These are phyloP conservation scores for Lordiphosa stackelbergi DNA, from an alignment of 1,140 invertebrate species.

Conservation along the genomic window DNA sequence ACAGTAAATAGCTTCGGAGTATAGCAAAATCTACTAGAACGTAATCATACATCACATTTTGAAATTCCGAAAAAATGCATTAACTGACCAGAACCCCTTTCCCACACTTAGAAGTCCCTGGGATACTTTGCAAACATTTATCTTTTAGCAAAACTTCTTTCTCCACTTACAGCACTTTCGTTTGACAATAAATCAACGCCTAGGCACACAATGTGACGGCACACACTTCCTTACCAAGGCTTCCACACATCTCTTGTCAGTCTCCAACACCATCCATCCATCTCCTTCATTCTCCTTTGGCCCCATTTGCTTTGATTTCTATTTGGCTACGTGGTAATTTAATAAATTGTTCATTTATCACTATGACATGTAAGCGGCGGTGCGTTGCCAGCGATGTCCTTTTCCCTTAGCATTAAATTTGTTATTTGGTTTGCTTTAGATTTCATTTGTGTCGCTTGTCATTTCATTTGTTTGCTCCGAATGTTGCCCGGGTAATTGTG, in stretches of 20 bases:
- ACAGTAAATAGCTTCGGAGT: too few relatives aligned
- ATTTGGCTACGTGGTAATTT: constrained; percentile 57
- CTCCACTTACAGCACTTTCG: constrained; percentile 38
- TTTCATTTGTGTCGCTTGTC: constrained; percentile 22
- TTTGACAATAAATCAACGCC: constrained; percentile 48
- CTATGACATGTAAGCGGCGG: constrained; percentile 49
- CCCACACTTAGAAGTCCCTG: background rate
- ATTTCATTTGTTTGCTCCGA: constrained; percentile 4
- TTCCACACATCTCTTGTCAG: constrained; percentile 15
- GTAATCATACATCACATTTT: too few relatives aligned
- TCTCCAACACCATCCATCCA: constrained; percentile 25
- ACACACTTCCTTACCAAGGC: constrained; percentile 9
- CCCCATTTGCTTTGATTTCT: constrained; percentile 51
- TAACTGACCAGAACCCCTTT: background rate
- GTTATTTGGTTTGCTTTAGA: constrained; percentile 41
- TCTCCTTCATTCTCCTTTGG: constrained; percentile 44
- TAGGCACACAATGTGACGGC: constrained; percentile 9
- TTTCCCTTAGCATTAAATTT: constrained; percentile 27
- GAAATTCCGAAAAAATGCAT: too few relatives aligned
- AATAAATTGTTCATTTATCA: constrained; percentile 69
- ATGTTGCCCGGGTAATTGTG: constrained; percentile 26
- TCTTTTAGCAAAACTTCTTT: too few relatives aligned
- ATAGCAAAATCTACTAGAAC: too few relatives aligned
- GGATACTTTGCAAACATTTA: constrained; percentile 7
- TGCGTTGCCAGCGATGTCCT: constrained; percentile 1